Conservation (phyloP, 2,888 invertebrate species). For the Gibbula magus region DNA sequence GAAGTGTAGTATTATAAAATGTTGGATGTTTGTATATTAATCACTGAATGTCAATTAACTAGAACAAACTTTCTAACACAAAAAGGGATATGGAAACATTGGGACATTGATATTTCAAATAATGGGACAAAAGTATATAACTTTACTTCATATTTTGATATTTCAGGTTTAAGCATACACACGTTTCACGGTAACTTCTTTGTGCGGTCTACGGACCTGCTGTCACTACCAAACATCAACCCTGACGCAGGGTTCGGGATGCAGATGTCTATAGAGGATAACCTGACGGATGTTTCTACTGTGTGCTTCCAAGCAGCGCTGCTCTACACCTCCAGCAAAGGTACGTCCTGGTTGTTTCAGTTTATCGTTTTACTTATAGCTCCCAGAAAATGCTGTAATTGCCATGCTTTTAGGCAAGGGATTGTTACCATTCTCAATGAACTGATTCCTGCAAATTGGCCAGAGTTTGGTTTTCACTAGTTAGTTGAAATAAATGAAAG, state of each 20-base stretch:
- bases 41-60: too few relatives aligned
- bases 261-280: conserved; percentile 96
- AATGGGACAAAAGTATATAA: neutral
- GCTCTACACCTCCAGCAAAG: conserved; percentile 95
- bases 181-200: conserved; percentile 99
- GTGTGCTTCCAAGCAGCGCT: conserved; percentile 98
- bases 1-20: too few relatives aligned
- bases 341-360: conserved; percentile 72
- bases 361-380: too few relatives aligned
- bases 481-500: too few relatives aligned
- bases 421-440: too few relatives aligned
- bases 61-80: too few relatives aligned
- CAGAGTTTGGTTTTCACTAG: too few relatives aligned
- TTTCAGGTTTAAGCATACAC: conserved; percentile 90
- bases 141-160: neutral
- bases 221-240: conserved; percentile 96
- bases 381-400: too few relatives aligned
- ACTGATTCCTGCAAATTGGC: too few relatives aligned
- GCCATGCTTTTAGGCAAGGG: too few relatives aligned
- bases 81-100: neutral
- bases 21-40: too few relatives aligned
- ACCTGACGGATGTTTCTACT: conserved; percentile 73
- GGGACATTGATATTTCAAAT: neutral
- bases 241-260: conserved; percentile 98
- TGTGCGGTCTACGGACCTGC: conserved; percentile 95